A percentile compares a stretch with the other conserved stretches of the same genome.
Conservation (phyloP, 2,888 invertebrate species). For the Halictus quadricinctus region DNA sequence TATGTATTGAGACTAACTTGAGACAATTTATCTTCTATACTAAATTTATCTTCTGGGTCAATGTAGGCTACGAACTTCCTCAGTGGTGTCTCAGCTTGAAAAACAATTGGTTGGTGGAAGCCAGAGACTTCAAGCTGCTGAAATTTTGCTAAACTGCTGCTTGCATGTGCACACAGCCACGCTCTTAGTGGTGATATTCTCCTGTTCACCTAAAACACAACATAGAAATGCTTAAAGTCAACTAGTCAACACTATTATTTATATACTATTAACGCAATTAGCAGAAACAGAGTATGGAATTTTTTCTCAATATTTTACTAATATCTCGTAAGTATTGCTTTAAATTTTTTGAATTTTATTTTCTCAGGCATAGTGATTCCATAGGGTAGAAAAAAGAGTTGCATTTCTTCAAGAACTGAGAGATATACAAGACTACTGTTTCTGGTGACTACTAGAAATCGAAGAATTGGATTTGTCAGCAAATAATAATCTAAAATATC, state of each 20-base stretch:
- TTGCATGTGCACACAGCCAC: constrained; percentile 95
- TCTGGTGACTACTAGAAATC: not conserved
- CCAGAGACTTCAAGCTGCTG: constrained; percentile 87
- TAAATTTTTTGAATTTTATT: not conserved
- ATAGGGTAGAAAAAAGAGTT: not conserved
- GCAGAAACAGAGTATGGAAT: constrained; percentile 64
- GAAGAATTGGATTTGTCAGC: not conserved
- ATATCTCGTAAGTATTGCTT: not conserved
- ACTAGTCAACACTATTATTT: not conserved
- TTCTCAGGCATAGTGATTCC: not conserved
- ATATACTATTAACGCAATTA: not conserved
- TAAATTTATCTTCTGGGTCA: constrained; percentile 95
- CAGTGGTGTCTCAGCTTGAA: constrained; percentile 93
- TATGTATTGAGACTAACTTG: constrained; percentile 85
- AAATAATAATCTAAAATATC: not conserved
- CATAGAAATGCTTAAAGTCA: not conserved
- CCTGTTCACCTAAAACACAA: constrained; percentile 85
- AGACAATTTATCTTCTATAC: constrained; percentile 95
- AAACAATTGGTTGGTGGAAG: constrained; percentile 89
- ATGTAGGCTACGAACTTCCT: constrained; percentile 96
- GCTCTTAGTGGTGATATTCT: constrained; percentile 93
- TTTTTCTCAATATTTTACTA: not conserved
- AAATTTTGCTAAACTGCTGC: constrained; percentile 92
- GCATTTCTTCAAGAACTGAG: not conserved
- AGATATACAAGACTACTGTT: not conserved